Evolutionary conservation across 2,888 invertebrate species (phyloP).

Genomic region (Papilio protenor): DNA sequence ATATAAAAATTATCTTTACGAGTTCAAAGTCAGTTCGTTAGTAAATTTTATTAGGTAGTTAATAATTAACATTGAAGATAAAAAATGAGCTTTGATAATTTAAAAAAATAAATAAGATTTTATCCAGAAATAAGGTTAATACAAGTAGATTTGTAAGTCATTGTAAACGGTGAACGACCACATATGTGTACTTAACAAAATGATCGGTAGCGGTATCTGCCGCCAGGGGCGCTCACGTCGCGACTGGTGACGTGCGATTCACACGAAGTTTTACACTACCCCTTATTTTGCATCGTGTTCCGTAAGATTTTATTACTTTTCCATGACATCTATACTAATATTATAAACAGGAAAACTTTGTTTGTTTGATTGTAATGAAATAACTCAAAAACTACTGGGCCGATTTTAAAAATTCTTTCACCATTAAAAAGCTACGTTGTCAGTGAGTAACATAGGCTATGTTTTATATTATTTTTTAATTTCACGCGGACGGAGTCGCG

Average conservation of each 20-base stretch:
- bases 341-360: no score
- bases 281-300: conserved; percentile 27
- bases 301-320: conserved; percentile 22
- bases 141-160: conserved; percentile 7
- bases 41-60: conserved; percentile 36
- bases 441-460: no score
- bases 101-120: neutral
- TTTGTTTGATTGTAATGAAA: no score
- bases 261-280: conserved; percentile 58
- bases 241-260: conserved; percentile 57
- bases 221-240: conserved; percentile 75
- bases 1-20: conserved; percentile 42
- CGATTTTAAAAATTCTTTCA: no score
- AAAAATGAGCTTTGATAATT: neutral
- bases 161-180: conserved; percentile 9
- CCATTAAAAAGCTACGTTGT: no score
- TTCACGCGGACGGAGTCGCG: no score
- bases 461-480: no score
- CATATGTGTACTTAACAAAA: conserved; percentile 65
- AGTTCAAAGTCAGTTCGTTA: conserved; percentile 35
- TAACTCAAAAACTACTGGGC: no score
- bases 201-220: conserved; percentile 77
- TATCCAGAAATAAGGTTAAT: neutral
- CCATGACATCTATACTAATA: no score
- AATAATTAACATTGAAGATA: conserved; percentile 28